These are phyloP conservation scores for Corythornis leucogaster DNA, from an alignment of 2,797 vertebrate species.

Conservation along the genomic window DNA sequence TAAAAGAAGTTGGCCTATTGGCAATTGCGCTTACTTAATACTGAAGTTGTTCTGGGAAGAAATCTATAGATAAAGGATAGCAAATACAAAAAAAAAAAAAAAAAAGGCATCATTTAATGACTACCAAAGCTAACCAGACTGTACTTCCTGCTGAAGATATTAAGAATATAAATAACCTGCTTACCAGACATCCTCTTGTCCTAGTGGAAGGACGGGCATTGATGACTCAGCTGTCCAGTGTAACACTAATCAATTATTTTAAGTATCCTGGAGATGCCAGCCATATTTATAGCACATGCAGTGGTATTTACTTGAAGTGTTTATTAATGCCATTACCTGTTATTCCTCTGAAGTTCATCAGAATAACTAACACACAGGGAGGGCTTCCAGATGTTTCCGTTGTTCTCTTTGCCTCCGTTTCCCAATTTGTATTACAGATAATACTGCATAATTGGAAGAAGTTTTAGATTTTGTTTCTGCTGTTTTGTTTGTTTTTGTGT, in stretches of 20 bases:
- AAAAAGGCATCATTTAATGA: not conserved
- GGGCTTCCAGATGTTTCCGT: not conserved
- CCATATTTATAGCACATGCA: not conserved
- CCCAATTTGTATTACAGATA: not conserved
- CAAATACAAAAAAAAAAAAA: not conserved
- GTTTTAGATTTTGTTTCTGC: not conserved
- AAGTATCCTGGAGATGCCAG: slow-evolving; percentile 7
- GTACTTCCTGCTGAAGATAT: slow-evolving; percentile 28
- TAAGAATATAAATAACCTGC: slow-evolving; percentile 63
- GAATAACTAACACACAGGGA: not conserved
- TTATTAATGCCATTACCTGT: not conserved
- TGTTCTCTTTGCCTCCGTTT: not conserved
- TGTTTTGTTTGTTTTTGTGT: not conserved
- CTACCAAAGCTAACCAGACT: slow-evolving; percentile 20
- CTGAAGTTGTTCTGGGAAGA: not conserved
- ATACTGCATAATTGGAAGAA: not conserved
- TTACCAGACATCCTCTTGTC: slow-evolving; percentile 37
- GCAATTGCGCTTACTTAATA: not conserved
- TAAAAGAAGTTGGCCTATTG: not conserved
- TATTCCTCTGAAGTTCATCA: not conserved
- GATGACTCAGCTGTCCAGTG: slow-evolving; percentile 40
- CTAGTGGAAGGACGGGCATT: slow-evolving; percentile 25
- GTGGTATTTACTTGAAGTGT: not conserved
- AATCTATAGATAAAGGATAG: slow-evolving; percentile 24
- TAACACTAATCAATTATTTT: slow-evolving; percentile 35